Evolutionary conservation across 2,797 vertebrate species (phyloP), one percentile per base, ranked within the genome.

Genomic region (Morelia viridis): DNA sequence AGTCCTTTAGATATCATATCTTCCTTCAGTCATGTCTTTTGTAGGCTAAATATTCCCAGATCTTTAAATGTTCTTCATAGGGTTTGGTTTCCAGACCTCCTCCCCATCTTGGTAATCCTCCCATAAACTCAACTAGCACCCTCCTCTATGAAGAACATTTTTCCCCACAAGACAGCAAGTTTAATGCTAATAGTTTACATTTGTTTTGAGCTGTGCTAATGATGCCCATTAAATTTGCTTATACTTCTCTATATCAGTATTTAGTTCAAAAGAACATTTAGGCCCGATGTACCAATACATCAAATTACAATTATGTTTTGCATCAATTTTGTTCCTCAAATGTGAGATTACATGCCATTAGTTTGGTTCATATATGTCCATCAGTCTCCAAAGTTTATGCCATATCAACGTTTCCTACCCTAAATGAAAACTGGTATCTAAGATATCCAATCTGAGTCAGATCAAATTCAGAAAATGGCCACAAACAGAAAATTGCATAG

Each of bases 141-240:
- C 50, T 4, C 19, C 56, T 50, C 9, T 17, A 15, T 28, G 26
- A 85, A 58, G 65, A 87, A 5, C n/a, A 0, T 0, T 0, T 0
- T 24, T 60, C 26, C 41, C 31, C 31, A 71, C 53, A 91, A 87
- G 64, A n/a, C 31, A 68, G 17, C n/a, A 53, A 90, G 46, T 87
- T 90, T 62, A 41, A 15, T 0, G 0, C 80, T 80, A 53, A 64
- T 1, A 26, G 24, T 35, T 31, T 13, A 1, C 0, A 1, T 64
- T 56, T 9, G 0, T 28, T 76, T 85, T 90, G 92, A 56, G 3
- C 8, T 8, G 28, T 65, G 61, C 7, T 90, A 92, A 90, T 1
- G 64, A n/a, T 12, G 28, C 4, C 64, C 64, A 8, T 24, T 5
- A 0, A 2, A 26, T 90, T 86, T 50, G 35, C 5, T 46, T 88